Conservation (phyloP, 2,888 invertebrate species). For the Phorcus lineatus region DNA sequence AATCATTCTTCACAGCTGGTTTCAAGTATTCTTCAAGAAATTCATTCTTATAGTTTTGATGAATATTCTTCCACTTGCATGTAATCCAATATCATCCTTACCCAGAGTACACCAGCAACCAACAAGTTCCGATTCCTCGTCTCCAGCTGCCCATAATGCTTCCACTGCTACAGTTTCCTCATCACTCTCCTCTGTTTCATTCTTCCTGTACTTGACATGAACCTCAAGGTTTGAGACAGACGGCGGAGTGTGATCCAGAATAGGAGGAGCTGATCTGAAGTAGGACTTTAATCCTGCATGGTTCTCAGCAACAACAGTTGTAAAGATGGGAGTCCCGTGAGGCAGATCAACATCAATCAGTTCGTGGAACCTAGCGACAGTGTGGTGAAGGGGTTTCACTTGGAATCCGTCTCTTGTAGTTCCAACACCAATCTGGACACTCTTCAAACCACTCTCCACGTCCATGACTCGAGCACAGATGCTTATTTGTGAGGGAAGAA, state of each 20-base stretch:
- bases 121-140: not conserved
- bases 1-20: too few relatives aligned
- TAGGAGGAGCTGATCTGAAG: not conserved
- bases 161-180: not conserved
- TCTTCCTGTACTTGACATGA: not conserved
- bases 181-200: not conserved
- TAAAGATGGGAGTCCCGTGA: slow-evolving; percentile 20
- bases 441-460: not conserved
- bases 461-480: not conserved
- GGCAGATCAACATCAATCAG: not conserved
- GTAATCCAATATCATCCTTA: not conserved
- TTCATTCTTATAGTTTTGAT: too few relatives aligned
- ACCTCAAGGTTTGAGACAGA: not conserved
- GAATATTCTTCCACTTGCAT: too few relatives aligned
- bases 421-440: slow-evolving; percentile 1
- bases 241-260: slow-evolving; percentile 12
- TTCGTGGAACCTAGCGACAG: not conserved
- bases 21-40: too few relatives aligned
- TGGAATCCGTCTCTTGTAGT: slow-evolving; percentile 19
- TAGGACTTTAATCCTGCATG: not conserved
- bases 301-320: slow-evolving; percentile 12
- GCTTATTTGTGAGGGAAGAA: not conserved
- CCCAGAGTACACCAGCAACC: slow-evolving; percentile 1
- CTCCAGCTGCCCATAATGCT: not conserved
- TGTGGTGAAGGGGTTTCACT: not conserved